Evolutionary conservation across 2,113 vertebrate species (phyloP), one percentile per base, ranked within the genome.

Genomic region (Prunella fulvescens): DNA sequence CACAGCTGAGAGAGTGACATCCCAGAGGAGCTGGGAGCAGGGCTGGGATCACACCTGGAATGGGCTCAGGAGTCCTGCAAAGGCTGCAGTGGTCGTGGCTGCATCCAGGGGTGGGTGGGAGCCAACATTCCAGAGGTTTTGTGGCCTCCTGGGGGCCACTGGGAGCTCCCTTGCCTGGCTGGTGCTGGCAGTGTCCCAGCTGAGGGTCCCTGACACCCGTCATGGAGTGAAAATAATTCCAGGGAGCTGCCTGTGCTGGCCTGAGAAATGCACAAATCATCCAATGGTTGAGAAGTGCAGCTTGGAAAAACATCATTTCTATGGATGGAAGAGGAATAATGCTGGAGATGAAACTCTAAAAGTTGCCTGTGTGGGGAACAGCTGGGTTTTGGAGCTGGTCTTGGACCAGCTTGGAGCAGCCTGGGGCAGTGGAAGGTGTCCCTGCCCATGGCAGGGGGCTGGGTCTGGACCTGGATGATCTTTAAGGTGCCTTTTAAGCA

Each of bases 71-170:
- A 42, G 4, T 33, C 31, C 58, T 1, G 2, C n/a, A 48, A 19
- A 45, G 0, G 1, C 28, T 56, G 11, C n/a, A 31, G 31, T 16
- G 33, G 22, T 14, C 0, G 0, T 47, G 42, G 42, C 28, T 81
- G 17, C 31, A 24, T 25, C 47, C 37, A 31, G 3, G 1, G 2
- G 11, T 19, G 22, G 15, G 14, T 69, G 18, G 44, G 39, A 11
- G 13, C 13, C 81, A 47, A 26, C 12, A 42, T 62, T 73, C 47
- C 83, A 26, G 23, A 10, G 10, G 35, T 28, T 92, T 31, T 3
- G 2, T 31, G 53, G 57, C 50, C 26, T 95, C 25, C 54, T 78
- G 70, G 64, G 61, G 45, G 12, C 60, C 42, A 45, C 1, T 0
- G 4, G 35, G 7, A 56, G 14, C 15, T 71, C 13, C 39, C 19